Conservation (phyloP, 2,113 vertebrate species). For the Boleophthalmus pectinirostris region DNA sequence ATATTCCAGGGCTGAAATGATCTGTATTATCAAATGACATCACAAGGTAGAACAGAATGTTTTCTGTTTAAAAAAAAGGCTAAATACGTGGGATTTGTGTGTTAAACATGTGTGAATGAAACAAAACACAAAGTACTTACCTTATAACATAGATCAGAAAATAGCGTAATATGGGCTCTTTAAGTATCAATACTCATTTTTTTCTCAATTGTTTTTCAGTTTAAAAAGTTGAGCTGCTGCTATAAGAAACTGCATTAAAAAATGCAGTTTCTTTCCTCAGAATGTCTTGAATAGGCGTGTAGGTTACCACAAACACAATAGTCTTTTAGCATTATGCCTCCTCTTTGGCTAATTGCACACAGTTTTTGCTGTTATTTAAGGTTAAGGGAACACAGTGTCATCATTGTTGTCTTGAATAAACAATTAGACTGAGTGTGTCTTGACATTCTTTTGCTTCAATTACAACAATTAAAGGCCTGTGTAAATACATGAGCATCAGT, state of each 20-base stretch:
- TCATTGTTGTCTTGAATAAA: conserved; percentile 17
- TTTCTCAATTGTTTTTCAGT: not conserved
- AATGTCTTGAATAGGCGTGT: not conserved
- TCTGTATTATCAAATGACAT: too few relatives aligned
- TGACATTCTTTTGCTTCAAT: conserved; percentile 18
- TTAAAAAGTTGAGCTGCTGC: not conserved
- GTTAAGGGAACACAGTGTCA: conserved; percentile 2
- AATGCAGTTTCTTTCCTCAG: not conserved
- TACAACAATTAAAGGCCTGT: conserved; percentile 28
- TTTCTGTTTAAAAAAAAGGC: too few relatives aligned
- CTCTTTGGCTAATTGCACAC: not conserved
- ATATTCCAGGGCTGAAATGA: too few relatives aligned
- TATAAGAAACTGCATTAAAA: not conserved
- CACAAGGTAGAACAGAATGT: too few relatives aligned
- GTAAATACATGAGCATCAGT: conserved; percentile 22
- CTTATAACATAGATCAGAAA: too few relatives aligned
- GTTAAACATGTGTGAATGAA: too few relatives aligned
- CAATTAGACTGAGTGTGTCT: conserved; percentile 11
- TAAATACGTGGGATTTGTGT: too few relatives aligned
- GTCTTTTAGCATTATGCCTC: not conserved
- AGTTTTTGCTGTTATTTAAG: not conserved
- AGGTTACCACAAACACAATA: not conserved
- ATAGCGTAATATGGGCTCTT: too few relatives aligned
- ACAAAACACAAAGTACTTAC: too few relatives aligned
- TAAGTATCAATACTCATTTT: too few relatives aligned